Evolutionary conservation across 2,113 vertebrate genomes (phyloP).

Genomic region (Hydrochoerus hydrochaeris): DNA sequence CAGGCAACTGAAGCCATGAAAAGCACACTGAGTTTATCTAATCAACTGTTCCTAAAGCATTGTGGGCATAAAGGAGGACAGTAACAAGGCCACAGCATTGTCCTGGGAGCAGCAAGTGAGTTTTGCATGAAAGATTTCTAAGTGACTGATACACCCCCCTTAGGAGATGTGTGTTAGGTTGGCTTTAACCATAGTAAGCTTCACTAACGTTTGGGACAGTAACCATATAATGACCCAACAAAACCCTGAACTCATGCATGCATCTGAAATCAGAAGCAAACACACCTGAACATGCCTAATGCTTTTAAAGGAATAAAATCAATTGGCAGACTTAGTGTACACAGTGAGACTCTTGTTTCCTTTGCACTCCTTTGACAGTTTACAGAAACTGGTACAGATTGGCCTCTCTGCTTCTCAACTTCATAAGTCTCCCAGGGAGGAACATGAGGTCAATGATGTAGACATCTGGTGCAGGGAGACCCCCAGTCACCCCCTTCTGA

Average conservation of each 20-base stretch:
- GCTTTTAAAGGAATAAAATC: conserved; percentile 32
- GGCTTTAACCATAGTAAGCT: not conserved
- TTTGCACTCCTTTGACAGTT: not conserved
- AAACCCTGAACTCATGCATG: not conserved
- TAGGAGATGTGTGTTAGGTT: not conserved
- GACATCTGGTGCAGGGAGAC: not conserved
- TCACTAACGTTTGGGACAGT: not conserved
- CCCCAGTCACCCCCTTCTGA: not conserved
- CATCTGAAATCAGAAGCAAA: not conserved
- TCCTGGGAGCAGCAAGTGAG: not conserved
- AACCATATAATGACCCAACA: not conserved
- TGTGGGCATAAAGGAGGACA: not conserved
- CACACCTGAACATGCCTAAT: not conserved
- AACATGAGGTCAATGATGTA: conserved; percentile 57
- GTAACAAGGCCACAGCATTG: not conserved
- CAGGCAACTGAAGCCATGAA: not conserved
- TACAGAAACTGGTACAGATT: conserved; percentile 48
- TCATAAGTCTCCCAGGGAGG: not conserved
- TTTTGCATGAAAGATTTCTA: not conserved
- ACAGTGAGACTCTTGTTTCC: not conserved
- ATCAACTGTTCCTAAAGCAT: not conserved
- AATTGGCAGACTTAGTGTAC: not conserved
- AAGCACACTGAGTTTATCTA: not conserved
- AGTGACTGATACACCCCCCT: not conserved
- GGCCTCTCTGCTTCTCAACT: not conserved